These are phyloP conservation scores for Pachypsylla venusta DNA, from an alignment of 1,140 invertebrate species.

Conservation along the genomic window DNA sequence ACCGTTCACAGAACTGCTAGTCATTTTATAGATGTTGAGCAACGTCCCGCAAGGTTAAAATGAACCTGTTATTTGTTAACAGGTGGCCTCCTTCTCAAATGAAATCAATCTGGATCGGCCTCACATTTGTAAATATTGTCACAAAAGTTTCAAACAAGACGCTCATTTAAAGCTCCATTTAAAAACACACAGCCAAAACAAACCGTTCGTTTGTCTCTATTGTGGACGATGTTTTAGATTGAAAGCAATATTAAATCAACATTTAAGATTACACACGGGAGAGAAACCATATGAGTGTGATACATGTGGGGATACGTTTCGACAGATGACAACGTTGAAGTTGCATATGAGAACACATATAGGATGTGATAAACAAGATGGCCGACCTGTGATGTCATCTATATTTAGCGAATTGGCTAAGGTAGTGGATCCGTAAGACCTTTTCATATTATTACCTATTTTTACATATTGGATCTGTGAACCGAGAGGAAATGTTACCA, in stretches of 20 bases:
- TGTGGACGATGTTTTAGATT: conserved; percentile 5
- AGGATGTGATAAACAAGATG: too few relatives aligned
- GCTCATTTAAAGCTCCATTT: conserved; percentile 29
- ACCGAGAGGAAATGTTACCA: too few relatives aligned
- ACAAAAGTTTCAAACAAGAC: conserved; percentile 25
- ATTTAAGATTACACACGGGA: conserved; percentile 39
- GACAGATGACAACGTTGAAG: conserved; percentile 10
- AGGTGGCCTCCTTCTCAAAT: too few relatives aligned
- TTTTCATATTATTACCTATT: too few relatives aligned
- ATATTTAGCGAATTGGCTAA: too few relatives aligned
- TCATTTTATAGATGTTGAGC: too few relatives aligned
- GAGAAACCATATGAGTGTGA: conserved; percentile 46
- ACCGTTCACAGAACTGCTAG: too few relatives aligned
- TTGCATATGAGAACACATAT: conserved; percentile 2
- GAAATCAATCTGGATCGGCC: conserved; percentile 32
- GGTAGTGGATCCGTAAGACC: too few relatives aligned
- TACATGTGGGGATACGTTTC: conserved; percentile 31
- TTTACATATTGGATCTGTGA: too few relatives aligned
- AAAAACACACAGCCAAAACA: conserved; percentile 31
- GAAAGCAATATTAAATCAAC: not conserved
- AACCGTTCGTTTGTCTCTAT: conserved; percentile 35
- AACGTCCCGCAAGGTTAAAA: too few relatives aligned
- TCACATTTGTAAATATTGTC: conserved; percentile 29
- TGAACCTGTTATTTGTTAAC: too few relatives aligned
- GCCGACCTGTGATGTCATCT: too few relatives aligned